Evolutionary conservation across 2,113 vertebrate genomes (phyloP), one percentile per base, ranked within the genome.

Genomic region (Talpa occidentalis): DNA sequence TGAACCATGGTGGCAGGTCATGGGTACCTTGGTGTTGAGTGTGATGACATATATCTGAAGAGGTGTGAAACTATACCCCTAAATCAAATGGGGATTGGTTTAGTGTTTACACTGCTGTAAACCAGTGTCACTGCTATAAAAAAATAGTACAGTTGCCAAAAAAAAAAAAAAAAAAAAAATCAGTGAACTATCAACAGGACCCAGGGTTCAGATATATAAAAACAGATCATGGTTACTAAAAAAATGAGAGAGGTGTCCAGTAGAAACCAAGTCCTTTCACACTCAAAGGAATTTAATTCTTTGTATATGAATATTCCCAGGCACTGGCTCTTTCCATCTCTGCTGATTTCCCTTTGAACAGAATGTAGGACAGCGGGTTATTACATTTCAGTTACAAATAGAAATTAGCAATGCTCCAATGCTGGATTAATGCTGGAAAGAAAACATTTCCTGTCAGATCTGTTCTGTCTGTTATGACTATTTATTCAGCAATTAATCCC

Each of bases 391-490:
- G 32, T 32, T 74, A 82, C 56, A 90, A 95, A 82, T 3, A 86
- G 56, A 95, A 95, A 82, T 56, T 82, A 88, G 56, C n/a, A 28
- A 59, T 14, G 42, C 12, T 70, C 64, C 82, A 82, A 35, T 85
- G 93, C 79, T 82, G 72, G 87, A 91, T 56, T 83, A 94, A 93
- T 47, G 11, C 52, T 74, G 35, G n/a, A 62, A 88, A 67, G 30
- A 91, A 81, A 94, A 54, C 19, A 83, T 62, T 79, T 37, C 76
- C 37, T 73, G 9, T 60, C 21, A 49, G 12, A 83, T 93, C 37
- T 89, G 42, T 83, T 59, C 16, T 67, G 40, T 80, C 40, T 78
- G 42, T 94, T 74, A 78, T 16, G 59, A 88, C 66, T 40, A 37
- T 82, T 88, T 88, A 74, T 37, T 79, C 21, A 78, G 32, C 67